Evolutionary conservation across 2,888 invertebrate genomes (phyloP), one percentile per base, ranked within the genome.

Genomic region (Panopea generosa): DNA sequence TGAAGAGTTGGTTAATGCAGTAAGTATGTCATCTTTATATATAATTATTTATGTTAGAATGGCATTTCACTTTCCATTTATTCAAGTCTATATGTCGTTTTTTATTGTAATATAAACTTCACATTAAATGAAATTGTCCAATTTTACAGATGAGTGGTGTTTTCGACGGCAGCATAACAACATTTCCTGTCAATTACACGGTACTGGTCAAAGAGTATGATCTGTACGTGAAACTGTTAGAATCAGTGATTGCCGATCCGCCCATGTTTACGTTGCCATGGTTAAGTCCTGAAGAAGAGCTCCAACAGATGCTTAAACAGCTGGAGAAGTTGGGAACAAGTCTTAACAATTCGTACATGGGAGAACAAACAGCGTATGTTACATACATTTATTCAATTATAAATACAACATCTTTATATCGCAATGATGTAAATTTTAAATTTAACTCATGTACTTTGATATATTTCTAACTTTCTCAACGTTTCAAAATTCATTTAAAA

Each of bases 1-100:
- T 20, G 67, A 65, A 16, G 83, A 84, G 6, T 59, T 87, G 22
- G 18, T 81, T 18, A 24, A 76, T 33, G 82, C 81, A 24, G 86
- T 86, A 77, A 74, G 86, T 65, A 14, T 40, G 3, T 47, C 6
- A 47, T 9, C 20, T 47, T 9, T 47, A 40, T 14, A 40, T 40
- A 40, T 40, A 40, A 11, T 14, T 14, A 40, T 11, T 11, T 40
- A 40, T 40, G 16, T 14, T 45, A 43, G 24, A 40, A 22, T 60
- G 38, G 9, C 2, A 22, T 4, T 24, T 52, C 33, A n/a, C n/a
- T n/a, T n/a, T n/a, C n/a, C n/a, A n/a, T n/a, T n/a, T n/a, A n/a
- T n/a, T n/a, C n/a, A n/a, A n/a, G n/a, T n/a, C n/a, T n/a, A n/a
- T n/a, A n/a, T n/a, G n/a, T n/a, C n/a, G n/a, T n/a, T n/a, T n/a